Base-by-base conservation (phyloP, 2,888 invertebrate genomes). In the Acleris literana region DNA sequence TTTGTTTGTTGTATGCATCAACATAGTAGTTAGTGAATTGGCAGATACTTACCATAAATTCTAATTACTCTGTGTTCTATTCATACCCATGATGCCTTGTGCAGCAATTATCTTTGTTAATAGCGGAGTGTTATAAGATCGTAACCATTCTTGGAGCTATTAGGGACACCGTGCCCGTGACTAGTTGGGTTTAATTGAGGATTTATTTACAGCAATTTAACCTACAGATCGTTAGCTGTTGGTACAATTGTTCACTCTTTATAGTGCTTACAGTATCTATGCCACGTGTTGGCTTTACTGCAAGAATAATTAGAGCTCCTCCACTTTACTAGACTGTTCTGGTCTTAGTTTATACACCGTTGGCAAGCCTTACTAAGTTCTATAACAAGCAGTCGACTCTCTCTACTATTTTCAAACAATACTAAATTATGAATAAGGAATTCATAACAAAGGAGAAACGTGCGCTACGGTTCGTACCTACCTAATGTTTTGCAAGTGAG, bases 401-500 rank as follows among this genome's bases (percentile, higher is more conserved):
- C 61, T 70, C 67, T 63, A 66, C 68, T 67, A 64, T 61, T 72
- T 71, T 67, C 68, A 70, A 71, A 73, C 69, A 69, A 69, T 70
- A 69, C 70, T 71, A 69, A 69, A 67, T 72, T 69, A 63, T 73
- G 68, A 71, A 70, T 70, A 69, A 68, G 63, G 68, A 68, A 63
- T 68, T 67, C 68, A 68, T 68, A 74, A 75, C 76, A 76, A 74
- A 74, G 70, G 69, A 57, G 64, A 71, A 72, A 70, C 71, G 72
- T 68, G 67, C 54, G 51, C 69, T 33, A 44, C 64, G 63, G 67
- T 64, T 64, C 44, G 60, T 68, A 11, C 48, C 58, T 68, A 39
- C 13, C 39, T 39, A 70, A 64, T 64, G 74, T 78, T 81, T 78
- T 75, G 79, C 74, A 79, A 79, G 76, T 74, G 73, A 76, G 76